Percentiles rank a stretch among this genome's conserved stretches.
Conservation (phyloP, 2,888 invertebrate species). For the Drosophila fulvimacula region DNA sequence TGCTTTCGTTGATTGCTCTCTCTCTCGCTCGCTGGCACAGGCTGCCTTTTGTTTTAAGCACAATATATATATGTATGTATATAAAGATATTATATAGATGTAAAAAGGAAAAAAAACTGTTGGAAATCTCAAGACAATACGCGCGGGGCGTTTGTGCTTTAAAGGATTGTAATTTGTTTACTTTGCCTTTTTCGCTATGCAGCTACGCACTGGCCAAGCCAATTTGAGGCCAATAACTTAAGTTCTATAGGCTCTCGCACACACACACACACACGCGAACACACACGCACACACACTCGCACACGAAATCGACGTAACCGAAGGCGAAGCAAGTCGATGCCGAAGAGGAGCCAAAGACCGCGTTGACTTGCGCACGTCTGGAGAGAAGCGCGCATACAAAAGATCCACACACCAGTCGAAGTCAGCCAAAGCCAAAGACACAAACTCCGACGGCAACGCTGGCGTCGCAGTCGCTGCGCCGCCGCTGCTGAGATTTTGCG, state of each 20-base stretch:
- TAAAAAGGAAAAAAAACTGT: conserved; percentile 12
- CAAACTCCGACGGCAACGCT: conserved; percentile 42
- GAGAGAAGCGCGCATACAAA: conserved; percentile 75
- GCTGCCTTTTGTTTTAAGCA: conserved; percentile 52
- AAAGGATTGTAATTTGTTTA: conserved; percentile 35
- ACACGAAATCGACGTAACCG: conserved; percentile 41
- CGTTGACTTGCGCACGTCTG: conserved; percentile 77
- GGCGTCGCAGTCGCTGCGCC: conserved; percentile 24
- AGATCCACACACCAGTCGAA: conserved; percentile 72
- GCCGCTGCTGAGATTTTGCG: conserved; percentile 63
- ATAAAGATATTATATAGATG: conserved; percentile 7
- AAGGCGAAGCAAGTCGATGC: conserved; percentile 43
- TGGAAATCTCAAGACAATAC: conserved; percentile 2
- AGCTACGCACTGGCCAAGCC: conserved; percentile 37
- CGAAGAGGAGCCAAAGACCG: conserved; percentile 69
- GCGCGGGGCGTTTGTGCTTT: conserved; percentile 19
- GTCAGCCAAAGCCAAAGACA: conserved; percentile 60
- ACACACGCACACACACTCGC: conserved; percentile 17
- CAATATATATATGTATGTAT: conserved; percentile 4
- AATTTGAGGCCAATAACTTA: conserved; percentile 61
- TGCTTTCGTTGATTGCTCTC: conserved; percentile 10
- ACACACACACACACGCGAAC: conserved; percentile 26
- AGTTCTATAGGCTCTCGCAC: conserved; percentile 35
- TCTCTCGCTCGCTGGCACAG: conserved; percentile 1
- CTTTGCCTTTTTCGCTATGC: conserved; percentile 23